Evolutionary conservation across 2,797 vertebrate species (phyloP), one percentile per base, ranked within the genome.

Genomic region (Microctenopoma steveboyesi): DNA sequence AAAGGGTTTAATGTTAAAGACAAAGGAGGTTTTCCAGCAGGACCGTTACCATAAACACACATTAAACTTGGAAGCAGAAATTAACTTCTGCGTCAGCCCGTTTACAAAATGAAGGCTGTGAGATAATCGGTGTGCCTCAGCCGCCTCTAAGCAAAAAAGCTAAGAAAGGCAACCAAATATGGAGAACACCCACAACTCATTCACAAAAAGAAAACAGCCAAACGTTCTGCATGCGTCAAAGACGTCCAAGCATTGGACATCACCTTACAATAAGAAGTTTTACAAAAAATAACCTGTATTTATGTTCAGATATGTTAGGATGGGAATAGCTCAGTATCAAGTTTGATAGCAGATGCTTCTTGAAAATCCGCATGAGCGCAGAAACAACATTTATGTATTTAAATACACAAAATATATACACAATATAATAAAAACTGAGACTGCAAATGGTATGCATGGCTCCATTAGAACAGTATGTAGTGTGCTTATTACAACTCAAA

Each of bases 361-460:
- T 45, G 78, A 69, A 28, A 43, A 53, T 64, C 35, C 62, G 45
- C 27, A 13, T 33, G 45, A 70, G 54, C 69, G 76, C 63, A 59
- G 18, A 11, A 63, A 45, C 47, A 51, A 64, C 33, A 42, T 62
- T 16, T 22, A 54, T 16, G 51, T 43, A 52, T n/a, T 54, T 46
- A 47, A 49, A 73, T 67, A 75, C 18, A 64, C 11, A 79, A 4
- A 81, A 13, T 4, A 9, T 48, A 8, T 60, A 60, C n/a, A 43
- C 53, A 71, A 59, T 47, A 14, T 53, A 48, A 57, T 18, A 56
- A 77, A 50, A 53, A 10, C 13, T 28, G 40, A 59, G 37, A 13
- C 43, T 45, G 33, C 64, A 53, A 47, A 68, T 48, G 35, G 54
- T 33, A 52, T n/a, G 45, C 13, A 54, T 18, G 25, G 45, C 50